phyloP scores from a whole-genome alignment of 2,113 vertebrate species.

The Laticauda colubrina region DNA sequence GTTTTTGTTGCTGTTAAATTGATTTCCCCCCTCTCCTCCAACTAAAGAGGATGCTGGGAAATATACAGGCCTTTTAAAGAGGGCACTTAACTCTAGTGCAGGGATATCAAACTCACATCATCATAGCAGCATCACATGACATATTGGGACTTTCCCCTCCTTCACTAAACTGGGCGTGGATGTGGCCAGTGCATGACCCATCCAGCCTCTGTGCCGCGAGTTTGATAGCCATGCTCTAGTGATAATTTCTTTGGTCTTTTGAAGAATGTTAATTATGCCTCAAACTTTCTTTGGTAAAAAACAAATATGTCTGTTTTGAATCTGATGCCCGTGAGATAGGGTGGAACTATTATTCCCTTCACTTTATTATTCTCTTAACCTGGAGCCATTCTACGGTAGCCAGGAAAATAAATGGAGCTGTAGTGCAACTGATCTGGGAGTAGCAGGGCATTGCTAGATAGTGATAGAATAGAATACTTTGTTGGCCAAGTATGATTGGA shows the following conservation, averaged over 20 bases:
- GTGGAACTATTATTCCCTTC: background rate
- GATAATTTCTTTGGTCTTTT: background rate
- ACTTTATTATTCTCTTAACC: background rate
- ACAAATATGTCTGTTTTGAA: background rate
- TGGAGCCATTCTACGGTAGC: background rate
- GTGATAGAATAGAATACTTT: background rate
- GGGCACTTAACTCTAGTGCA: too few relatives aligned
- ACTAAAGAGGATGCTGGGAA: background rate
- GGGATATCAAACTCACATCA: too few relatives aligned
- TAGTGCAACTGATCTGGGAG: background rate
- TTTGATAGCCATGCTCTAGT: background rate
- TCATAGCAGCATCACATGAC: too few relatives aligned
- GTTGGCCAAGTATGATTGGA: too few relatives aligned
- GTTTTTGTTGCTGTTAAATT: background rate
- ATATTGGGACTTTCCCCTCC: too few relatives aligned
- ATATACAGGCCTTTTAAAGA: background rate
- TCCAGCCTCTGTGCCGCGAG: too few relatives aligned
- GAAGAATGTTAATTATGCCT: background rate
- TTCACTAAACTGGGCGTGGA: too few relatives aligned
- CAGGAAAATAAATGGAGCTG: background rate
- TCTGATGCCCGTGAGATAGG: background rate
- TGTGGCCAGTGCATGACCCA: too few relatives aligned
- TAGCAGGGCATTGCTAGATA: background rate
- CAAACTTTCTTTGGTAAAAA: background rate
- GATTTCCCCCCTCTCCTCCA: background rate